phyloP scores from a whole-genome alignment of 2,113 vertebrate species.

The Argyrosomus japonicus region DNA sequence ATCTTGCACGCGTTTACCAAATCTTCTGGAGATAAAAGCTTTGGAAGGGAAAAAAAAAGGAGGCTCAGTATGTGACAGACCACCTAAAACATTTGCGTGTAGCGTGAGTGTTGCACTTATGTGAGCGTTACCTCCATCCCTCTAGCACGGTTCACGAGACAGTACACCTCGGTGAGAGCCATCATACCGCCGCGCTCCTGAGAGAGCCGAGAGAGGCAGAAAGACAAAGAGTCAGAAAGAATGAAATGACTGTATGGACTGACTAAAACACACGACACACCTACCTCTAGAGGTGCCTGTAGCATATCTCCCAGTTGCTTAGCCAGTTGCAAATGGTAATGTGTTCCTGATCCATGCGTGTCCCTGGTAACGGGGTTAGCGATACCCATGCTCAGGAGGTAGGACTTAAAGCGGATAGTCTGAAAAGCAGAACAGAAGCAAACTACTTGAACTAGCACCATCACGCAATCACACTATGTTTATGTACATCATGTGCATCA shows the following conservation, averaged over 20 bases:
- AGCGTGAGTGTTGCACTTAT: neutral
- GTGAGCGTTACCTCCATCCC: slow-evolving; percentile 91
- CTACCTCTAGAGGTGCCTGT: slow-evolving; percentile 92
- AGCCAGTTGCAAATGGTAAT: slow-evolving; percentile 97
- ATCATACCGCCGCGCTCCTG: slow-evolving; percentile 98
- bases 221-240: neutral
- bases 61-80: neutral
- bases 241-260: no score
- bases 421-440: slow-evolving; percentile 65
- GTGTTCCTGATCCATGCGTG: slow-evolving; percentile 93
- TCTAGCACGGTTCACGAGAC: slow-evolving; percentile 94
- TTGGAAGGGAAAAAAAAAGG: neutral
- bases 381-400: slow-evolving; percentile 98
- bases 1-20: slow-evolving; percentile 96
- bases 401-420: slow-evolving; percentile 98
- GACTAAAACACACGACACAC: neutral
- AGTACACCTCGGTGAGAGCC: slow-evolving; percentile 98
- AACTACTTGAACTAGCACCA: neutral
- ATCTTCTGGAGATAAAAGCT: slow-evolving; percentile 92
- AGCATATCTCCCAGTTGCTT: slow-evolving; percentile 94
- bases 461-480: neutral
- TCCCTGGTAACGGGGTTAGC: slow-evolving; percentile 97
- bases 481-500: neutral
- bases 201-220: neutral
- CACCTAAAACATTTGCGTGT: neutral